Conservation (phyloP, 2,797 vertebrate species). For the Pagetopsis macropterus region DNA sequence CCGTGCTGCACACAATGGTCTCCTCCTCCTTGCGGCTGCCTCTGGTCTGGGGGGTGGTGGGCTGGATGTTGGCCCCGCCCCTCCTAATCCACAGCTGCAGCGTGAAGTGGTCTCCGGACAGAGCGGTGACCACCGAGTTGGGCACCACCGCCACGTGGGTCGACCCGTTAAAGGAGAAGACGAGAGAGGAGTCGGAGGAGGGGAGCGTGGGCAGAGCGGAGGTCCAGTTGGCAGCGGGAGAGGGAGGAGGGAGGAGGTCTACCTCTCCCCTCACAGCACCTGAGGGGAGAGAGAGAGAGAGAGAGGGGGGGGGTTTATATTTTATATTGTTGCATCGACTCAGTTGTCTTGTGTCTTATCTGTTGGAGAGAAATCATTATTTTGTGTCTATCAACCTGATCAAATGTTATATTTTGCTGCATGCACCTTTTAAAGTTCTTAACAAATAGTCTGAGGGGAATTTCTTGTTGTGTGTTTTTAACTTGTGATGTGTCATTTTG, state of each 20-base stretch:
- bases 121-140: conserved; percentile 83
- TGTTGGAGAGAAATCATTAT: too few species aligned
- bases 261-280: conserved; percentile 95
- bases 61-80: conserved; percentile 83
- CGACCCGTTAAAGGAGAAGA: conserved; percentile 98
- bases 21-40: conserved; percentile 93
- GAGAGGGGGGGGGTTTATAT: neutral
- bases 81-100: conserved; percentile 97
- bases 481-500: too few species aligned
- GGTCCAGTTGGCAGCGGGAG: conserved; percentile 94
- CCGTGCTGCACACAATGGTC: conserved; percentile 93
- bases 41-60: conserved; percentile 76
- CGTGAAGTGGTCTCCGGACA: conserved; percentile 95
- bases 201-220: conserved; percentile 92
- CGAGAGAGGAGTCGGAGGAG: conserved; percentile 96
- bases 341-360: too few species aligned
- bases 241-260: conserved; percentile 93
- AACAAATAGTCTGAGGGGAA: too few species aligned
- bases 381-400: too few species aligned
- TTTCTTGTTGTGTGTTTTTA: too few species aligned
- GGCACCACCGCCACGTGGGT: conserved; percentile 93
- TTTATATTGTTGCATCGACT: too few species aligned
- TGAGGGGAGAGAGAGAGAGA: conserved; percentile 53
- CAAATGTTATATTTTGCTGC: too few species aligned
- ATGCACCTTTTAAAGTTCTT: too few species aligned